Evolutionary conservation across 2,888 invertebrate species (phyloP).

Genomic region (Geophilus truncorum): DNA sequence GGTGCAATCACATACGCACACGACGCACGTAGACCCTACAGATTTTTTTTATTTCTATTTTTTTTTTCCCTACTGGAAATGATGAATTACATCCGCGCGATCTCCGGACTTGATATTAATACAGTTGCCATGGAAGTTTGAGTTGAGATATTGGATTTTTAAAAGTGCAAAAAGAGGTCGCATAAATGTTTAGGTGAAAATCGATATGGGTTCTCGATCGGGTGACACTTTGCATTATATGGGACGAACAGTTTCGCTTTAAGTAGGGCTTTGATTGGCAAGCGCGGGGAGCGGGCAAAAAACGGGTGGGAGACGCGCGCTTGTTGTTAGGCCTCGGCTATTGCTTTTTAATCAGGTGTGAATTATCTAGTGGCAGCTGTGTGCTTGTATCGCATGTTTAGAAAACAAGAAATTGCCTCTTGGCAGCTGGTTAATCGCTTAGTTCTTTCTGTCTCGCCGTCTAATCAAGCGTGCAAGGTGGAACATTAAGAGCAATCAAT

Average conservation of each 20-base stretch:
- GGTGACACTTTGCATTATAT: not conserved
- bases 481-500: not conserved
- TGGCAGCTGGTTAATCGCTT: not conserved
- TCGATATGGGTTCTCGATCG: not conserved
- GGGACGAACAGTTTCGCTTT: not conserved
- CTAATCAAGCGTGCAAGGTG: not conserved
- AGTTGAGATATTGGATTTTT: not conserved
- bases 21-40: not conserved
- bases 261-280: not conserved
- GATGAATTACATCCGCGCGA: not conserved
- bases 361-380: not conserved
- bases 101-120: not conserved
- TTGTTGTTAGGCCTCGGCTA: not conserved
- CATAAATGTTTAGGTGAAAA: not conserved
- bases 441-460: not conserved
- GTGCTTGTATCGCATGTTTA: not conserved
- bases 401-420: not conserved
- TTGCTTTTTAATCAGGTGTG: not conserved
- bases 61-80: not conserved
- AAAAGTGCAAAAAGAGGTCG: not conserved
- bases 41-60: not conserved
- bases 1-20: not conserved
- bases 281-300: not conserved
- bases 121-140: not conserved
- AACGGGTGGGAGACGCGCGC: not conserved